Evolutionary conservation across 2,113 vertebrate species (phyloP), one percentile per base, ranked within the genome.

Genomic region (Callithrix jacchus): DNA sequence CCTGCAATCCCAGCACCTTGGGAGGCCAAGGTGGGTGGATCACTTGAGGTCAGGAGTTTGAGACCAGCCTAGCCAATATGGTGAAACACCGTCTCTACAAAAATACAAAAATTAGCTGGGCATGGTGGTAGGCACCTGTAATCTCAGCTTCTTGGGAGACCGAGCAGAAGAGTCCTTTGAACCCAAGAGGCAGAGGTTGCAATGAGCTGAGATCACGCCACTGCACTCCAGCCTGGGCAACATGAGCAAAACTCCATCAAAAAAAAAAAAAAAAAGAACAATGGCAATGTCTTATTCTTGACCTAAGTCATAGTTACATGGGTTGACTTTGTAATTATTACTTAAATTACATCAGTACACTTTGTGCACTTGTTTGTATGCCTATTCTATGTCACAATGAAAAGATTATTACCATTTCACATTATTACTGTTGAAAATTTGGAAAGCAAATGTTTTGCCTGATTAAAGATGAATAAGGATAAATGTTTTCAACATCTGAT

Each of bases 351-450:
- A 20, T 14, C 25, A 5, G 5, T 52, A 52, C 14, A 52, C 49
- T 49, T 49, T 52, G 14, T 45, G 37, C 2, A 61, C 8, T 7
- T 74, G 77, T 68, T 32, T 68, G 1, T 87, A 52, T 45, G 37
- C 3, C 21, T 56, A 32, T 30, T 23, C 27, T 42, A 83, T 74
- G 30, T 73, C 64, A 54, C 66, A 66, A 54, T 66, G 54, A 82
- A 83, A 88, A 74, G 18, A 10, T 18, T 32, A 56, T 79, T 64
- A 30, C 61, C 13, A 30, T 64, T 30, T 64, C 61, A 56, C 16
- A 76, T 27, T 79, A 45, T 86, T 12, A 88, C 30, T 93, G 45
- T 84, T 84, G 77, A 82, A 97, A 83, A 64, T 18, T 70, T 82
- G 66, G 37, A 87, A 93, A 87, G 61, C 11, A 89, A 68, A 70